phyloP scores from a whole-genome alignment of 2,888 invertebrate species.

The Spisula subtruncata region DNA sequence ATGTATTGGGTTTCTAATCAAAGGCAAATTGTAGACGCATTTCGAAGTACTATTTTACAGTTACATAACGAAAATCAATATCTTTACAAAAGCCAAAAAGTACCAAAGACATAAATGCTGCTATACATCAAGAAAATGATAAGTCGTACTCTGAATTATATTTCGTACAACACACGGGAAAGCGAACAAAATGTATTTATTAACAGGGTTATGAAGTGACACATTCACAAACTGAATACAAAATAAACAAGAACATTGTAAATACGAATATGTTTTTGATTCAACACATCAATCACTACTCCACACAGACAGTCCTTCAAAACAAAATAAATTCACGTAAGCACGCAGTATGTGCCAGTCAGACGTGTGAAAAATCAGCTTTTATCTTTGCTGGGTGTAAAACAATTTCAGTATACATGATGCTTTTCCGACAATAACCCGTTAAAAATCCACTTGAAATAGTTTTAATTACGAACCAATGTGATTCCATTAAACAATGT shows the following conservation, averaged over 20 bases:
- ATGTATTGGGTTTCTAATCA: too few species aligned
- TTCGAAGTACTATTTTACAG: too few species aligned
- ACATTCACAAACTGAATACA: neutral
- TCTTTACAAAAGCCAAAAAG: too few species aligned
- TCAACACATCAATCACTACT: neutral
- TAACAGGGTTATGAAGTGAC: neutral
- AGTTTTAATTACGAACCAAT: neutral
- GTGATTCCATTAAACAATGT: neutral
- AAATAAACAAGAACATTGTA: neutral
- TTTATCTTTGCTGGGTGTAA: neutral
- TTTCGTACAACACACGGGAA: too few species aligned
- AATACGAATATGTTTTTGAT: neutral
- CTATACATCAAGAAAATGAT: too few species aligned
- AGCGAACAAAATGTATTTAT: too few species aligned
- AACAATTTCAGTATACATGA: neutral
- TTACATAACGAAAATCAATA: too few species aligned
- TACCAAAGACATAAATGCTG: too few species aligned
- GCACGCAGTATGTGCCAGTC: neutral
- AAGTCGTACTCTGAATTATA: too few species aligned
- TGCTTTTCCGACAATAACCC: neutral
- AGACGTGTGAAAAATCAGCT: neutral
- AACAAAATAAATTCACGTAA: neutral
- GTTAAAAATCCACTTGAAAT: neutral
- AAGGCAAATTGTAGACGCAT: too few species aligned
- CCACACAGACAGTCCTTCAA: neutral